These are phyloP conservation scores for Conomelus anceps DNA, from an alignment of 2,888 invertebrate species.

Conservation along the genomic window DNA sequence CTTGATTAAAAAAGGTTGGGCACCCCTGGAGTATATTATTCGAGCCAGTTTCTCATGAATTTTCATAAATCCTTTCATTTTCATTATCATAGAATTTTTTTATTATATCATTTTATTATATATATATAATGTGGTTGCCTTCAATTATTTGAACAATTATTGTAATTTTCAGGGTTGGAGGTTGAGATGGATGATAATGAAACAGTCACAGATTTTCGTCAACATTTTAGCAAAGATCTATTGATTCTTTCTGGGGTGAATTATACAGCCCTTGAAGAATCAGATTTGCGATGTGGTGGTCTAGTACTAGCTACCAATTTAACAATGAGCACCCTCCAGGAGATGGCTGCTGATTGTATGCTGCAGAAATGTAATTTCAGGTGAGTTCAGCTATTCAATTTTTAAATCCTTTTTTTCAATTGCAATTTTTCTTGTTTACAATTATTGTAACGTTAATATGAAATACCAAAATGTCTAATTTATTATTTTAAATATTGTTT, in stretches of 20 bases:
- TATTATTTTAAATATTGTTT: too few species aligned
- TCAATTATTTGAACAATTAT: background rate
- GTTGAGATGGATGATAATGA: conserved; percentile 66
- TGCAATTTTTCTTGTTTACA: background rate
- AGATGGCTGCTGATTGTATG: conserved; percentile 63
- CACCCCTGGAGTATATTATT: too few species aligned
- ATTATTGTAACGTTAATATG: too few species aligned
- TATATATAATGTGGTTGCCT: background rate
- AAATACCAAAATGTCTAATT: too few species aligned
- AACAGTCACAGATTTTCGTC: conserved; percentile 64
- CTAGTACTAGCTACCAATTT: conserved; percentile 60
- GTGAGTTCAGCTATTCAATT: conserved; percentile 35
- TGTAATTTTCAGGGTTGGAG: conserved; percentile 48
- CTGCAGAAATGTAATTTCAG: conserved; percentile 70
- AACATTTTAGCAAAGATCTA: conserved; percentile 60
- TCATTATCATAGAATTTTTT: too few species aligned
- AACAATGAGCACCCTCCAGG: conserved; percentile 49
- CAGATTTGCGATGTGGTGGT: conserved; percentile 69
- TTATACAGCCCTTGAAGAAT: conserved; percentile 63
- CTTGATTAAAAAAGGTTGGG: too few species aligned
- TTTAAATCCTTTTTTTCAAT: background rate
- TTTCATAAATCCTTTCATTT: too few species aligned
- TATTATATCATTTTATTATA: too few species aligned
- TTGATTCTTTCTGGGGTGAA: conserved; percentile 62
- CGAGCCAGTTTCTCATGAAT: too few species aligned